Evolutionary conservation across 2,113 vertebrate genomes (phyloP).

Genomic region (Chunga burmeisteri): DNA sequence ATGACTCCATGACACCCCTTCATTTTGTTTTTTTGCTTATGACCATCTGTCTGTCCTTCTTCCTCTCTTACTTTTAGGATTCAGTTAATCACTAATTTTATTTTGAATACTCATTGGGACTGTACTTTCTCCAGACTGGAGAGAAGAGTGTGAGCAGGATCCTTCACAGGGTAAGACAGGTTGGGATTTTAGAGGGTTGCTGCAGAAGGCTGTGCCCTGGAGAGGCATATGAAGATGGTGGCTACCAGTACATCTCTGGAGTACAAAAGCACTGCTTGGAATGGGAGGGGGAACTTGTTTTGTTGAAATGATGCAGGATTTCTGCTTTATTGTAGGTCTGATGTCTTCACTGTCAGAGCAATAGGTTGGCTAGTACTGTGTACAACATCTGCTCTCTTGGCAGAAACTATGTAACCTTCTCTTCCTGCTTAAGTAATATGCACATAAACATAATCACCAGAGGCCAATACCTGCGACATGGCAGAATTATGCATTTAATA

Average conservation of each 20-base stretch:
- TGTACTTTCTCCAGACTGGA: not conserved
- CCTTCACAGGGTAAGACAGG: not conserved
- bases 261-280: not conserved
- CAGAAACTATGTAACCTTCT: constrained; percentile 2
- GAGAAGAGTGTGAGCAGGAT: not conserved
- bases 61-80: not conserved
- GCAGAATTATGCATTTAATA: not conserved
- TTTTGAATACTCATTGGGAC: not conserved
- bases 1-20: not conserved
- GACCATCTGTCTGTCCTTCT: not conserved
- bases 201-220: not conserved
- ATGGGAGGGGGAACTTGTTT: not conserved
- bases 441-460: not conserved
- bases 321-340: not conserved
- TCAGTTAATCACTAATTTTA: not conserved
- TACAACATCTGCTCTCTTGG: not conserved
- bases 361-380: not conserved
- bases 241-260: not conserved
- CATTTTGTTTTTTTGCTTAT: not conserved
- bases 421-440: not conserved
- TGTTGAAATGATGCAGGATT: not conserved
- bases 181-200: not conserved
- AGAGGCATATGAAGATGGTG: not conserved
- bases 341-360: not conserved
- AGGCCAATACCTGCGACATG: not conserved